phyloP scores from a whole-genome alignment of 2,888 invertebrate species.

The Drosophila lutescens region DNA sequence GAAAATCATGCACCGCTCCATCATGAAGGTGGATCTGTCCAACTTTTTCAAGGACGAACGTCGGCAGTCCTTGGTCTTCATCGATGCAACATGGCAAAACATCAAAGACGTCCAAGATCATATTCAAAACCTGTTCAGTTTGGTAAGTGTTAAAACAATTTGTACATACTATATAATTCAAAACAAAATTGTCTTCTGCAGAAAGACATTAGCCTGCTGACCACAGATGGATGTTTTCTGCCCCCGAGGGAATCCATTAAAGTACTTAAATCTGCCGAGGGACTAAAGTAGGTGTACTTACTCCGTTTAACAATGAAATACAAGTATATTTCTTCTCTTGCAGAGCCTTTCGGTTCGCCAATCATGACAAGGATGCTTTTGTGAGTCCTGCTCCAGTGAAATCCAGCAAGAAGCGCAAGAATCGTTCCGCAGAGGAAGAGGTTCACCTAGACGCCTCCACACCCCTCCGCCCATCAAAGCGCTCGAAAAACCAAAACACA shows the following conservation, averaged over 20 bases:
- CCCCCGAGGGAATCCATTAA: slow-evolving; percentile 66
- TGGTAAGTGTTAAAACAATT: slow-evolving; percentile 30
- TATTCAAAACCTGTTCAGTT: slow-evolving; percentile 63
- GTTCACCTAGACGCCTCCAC: slow-evolving; percentile 53
- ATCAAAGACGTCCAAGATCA: slow-evolving; percentile 67
- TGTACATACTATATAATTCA: fast-evolving
- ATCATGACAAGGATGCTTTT: not conserved
- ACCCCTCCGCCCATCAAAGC: slow-evolving; percentile 49
- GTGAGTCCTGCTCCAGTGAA: slow-evolving; percentile 10
- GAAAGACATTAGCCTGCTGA: slow-evolving; percentile 59
- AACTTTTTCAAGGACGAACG: slow-evolving; percentile 68
- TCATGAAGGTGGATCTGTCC: slow-evolving; percentile 66
- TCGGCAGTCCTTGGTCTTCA: slow-evolving; percentile 55
- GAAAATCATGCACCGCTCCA: slow-evolving; percentile 26
- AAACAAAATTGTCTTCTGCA: slow-evolving; percentile 9
- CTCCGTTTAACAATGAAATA: not conserved
- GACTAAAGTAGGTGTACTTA: slow-evolving; percentile 50
- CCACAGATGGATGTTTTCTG: slow-evolving; percentile 64
- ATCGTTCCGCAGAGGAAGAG: slow-evolving; percentile 44
- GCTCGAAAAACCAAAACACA: slow-evolving; percentile 42
- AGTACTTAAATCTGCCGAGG: slow-evolving; percentile 46
- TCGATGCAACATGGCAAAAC: slow-evolving; percentile 61
- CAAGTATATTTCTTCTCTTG: not conserved
- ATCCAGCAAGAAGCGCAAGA: slow-evolving; percentile 48
- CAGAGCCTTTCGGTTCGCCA: slow-evolving; percentile 41